Conservation (phyloP, 2,797 vertebrate species). For the Cichlasoma orientale region DNA sequence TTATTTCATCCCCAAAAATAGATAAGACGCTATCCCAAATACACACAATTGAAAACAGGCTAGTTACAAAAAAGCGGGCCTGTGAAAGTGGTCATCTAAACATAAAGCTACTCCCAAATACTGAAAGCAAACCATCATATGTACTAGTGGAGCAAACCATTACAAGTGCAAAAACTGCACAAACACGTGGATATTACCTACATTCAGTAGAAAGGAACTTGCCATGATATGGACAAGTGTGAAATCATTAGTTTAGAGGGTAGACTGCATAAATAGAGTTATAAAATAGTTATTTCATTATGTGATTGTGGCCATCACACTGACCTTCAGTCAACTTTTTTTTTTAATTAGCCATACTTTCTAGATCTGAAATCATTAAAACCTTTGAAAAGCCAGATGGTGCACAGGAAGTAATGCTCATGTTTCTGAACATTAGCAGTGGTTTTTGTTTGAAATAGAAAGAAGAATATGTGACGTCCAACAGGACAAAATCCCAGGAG, state of each 20-base stretch:
- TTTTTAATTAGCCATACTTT: neutral
- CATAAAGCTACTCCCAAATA: neutral
- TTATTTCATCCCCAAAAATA: neutral
- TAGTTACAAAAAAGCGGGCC: neutral
- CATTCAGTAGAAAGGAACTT: neutral
- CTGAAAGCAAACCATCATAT: neutral
- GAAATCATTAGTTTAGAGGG: neutral
- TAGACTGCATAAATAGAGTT: neutral
- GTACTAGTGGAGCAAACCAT: neutral
- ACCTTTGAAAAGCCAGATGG: slow-evolving; percentile 3
- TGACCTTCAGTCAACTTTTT: neutral
- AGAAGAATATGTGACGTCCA: neutral
- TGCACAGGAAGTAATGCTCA: neutral
- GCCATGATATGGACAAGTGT: neutral
- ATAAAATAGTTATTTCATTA: neutral
- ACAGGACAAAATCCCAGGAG: neutral
- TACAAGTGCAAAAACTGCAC: neutral
- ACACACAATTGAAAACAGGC: too few species aligned
- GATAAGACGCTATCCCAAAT: too few species aligned
- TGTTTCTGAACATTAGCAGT: neutral
- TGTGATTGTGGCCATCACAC: neutral
- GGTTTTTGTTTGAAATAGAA: neutral
- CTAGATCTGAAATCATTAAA: neutral
- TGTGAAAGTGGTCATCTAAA: neutral
- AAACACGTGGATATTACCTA: neutral